These are phyloP conservation scores for Mythimna pallens DNA, from an alignment of 2,888 invertebrate genomes.

Conservation along the genomic window DNA sequence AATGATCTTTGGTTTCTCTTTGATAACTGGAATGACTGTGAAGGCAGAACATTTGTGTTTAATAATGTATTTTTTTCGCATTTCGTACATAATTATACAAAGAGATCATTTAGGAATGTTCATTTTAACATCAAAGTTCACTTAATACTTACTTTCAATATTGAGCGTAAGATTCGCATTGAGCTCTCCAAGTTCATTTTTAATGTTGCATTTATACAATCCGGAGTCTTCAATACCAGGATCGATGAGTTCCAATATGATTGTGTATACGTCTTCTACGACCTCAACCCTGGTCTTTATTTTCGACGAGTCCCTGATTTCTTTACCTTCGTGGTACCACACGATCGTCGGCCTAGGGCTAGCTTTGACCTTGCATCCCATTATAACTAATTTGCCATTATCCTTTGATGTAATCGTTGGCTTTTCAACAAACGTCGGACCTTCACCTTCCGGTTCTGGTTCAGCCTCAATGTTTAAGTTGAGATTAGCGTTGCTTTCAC, in stretches of 20 bases:
- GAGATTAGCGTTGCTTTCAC: constrained; percentile 98
- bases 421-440: constrained; percentile 98
- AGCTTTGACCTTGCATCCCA: constrained; percentile 89
- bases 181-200: constrained; percentile 98
- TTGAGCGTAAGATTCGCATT: constrained; percentile 99
- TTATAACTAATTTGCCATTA: constrained; percentile 87
- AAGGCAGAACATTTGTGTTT: constrained; percentile 56
- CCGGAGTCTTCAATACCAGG: constrained; percentile 99
- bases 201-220: constrained; percentile 99
- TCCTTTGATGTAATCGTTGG: constrained; percentile 95
- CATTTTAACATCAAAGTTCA: neutral
- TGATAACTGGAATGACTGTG: constrained; percentile 97
- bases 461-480: constrained; percentile 99
- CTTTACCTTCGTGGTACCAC: constrained; percentile 89
- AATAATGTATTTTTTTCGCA: neutral
- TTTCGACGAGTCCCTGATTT: constrained; percentile 95
- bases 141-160: constrained; percentile 96
- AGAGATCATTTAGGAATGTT: neutral
- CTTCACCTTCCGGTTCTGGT: constrained; percentile 97
- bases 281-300: constrained; percentile 95
- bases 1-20: constrained; percentile 97
- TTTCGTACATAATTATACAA: neutral
- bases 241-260: constrained; percentile 96
- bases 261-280: constrained; percentile 95
- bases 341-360: constrained; percentile 88